These are phyloP conservation scores for Ceratina calcarata DNA, from an alignment of 1,140 invertebrate genomes.

Conservation along the genomic window DNA sequence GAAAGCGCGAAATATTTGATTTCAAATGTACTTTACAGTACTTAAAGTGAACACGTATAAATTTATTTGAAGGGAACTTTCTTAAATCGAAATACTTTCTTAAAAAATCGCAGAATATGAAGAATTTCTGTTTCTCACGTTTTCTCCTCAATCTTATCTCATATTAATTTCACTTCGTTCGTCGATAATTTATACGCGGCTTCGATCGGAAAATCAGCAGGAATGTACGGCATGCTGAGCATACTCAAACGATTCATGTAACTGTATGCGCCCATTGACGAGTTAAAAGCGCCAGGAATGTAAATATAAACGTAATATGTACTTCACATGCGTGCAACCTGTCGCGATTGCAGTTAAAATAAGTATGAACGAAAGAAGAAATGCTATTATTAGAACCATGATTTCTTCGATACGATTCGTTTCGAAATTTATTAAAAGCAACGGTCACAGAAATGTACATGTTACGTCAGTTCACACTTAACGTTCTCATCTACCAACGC, in stretches of 20 bases:
- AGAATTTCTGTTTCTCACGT: background rate
- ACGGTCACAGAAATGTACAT: background rate
- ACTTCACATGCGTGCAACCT: background rate
- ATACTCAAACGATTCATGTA: slow-evolving; percentile 16
- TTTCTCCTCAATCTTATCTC: background rate
- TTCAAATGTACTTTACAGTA: background rate
- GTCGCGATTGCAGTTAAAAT: background rate
- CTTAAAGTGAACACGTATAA: background rate
- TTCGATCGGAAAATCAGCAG: slow-evolving; percentile 14
- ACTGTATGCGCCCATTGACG: background rate
- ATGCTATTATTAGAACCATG: background rate
- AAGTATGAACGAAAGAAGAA: background rate
- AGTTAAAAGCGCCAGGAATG: background rate
- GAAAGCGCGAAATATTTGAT: background rate
- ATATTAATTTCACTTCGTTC: background rate
- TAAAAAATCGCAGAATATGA: too few relatives aligned
- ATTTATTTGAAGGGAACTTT: too few relatives aligned
- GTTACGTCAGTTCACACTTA: slow-evolving; percentile 23
- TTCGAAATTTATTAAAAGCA: background rate
- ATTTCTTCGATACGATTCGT: background rate
- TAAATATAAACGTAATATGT: slow-evolving; percentile 11
- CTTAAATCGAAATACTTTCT: too few relatives aligned
- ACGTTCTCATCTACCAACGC: slow-evolving; percentile 38
- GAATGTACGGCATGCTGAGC: background rate
- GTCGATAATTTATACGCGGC: background rate